These are phyloP conservation scores for Forficula auricularia DNA, from an alignment of 1,140 invertebrate species.

Conservation along the genomic window DNA sequence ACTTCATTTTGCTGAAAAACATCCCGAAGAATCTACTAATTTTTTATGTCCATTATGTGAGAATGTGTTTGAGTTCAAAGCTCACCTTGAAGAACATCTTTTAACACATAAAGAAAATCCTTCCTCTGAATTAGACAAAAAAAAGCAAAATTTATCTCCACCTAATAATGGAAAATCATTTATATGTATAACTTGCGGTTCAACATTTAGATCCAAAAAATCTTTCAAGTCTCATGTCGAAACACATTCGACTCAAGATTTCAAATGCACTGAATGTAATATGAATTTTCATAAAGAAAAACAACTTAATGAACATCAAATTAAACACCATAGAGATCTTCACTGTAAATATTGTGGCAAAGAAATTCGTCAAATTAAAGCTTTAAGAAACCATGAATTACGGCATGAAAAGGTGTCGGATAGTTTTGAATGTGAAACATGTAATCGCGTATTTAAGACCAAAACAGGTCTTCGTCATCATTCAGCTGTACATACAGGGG, in stretches of 20 bases:
- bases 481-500: constrained; percentile 12
- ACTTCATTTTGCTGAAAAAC: constrained; percentile 3
- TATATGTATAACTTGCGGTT: constrained; percentile 7
- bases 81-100: no score
- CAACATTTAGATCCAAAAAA: constrained; percentile 6
- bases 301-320: constrained; percentile 8
- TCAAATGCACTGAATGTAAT: constrained; percentile 7
- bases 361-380: constrained; percentile 9
- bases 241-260: constrained; percentile 3
- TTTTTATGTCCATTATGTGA: no score
- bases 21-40: no score
- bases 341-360: constrained; percentile 12
- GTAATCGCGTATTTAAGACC: constrained; percentile 14
- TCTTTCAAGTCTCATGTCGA: constrained; percentile 9
- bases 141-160: no score
- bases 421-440: constrained; percentile 11
- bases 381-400: constrained; percentile 9
- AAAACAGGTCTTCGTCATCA: constrained; percentile 13
- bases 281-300: constrained; percentile 7
- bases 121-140: no score
- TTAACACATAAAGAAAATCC: no score
- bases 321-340: constrained; percentile 6
- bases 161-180: not conserved
- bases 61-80: no score
- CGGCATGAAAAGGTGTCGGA: constrained; percentile 7